Conservation (phyloP, 2,888 invertebrate species). For the Antheraea yamamai region DNA sequence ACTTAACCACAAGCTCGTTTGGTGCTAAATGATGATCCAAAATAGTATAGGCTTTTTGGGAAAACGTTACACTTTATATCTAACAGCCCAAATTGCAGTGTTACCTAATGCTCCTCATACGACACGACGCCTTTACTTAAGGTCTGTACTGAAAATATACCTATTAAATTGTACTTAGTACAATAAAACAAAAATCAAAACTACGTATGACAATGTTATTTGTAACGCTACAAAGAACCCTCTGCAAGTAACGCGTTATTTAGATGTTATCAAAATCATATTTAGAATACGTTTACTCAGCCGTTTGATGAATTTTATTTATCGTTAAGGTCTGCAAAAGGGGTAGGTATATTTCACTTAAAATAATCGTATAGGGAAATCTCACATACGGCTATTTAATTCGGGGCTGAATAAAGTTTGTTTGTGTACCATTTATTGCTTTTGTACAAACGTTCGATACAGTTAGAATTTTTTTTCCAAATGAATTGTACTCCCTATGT, state of each 20-base stretch:
- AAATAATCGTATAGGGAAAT: not conserved
- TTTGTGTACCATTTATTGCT: not conserved
- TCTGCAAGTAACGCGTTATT: not conserved
- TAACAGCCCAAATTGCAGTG: too few species aligned
- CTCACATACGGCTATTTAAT: not conserved
- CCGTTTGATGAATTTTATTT: slow-evolving; percentile 11
- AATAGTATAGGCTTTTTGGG: too few species aligned
- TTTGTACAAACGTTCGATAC: not conserved
- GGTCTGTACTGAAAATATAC: too few species aligned
- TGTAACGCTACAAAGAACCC: not conserved
- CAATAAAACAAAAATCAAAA: slow-evolving; percentile 1
- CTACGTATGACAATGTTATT: not conserved
- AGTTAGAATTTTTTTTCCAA: not conserved
- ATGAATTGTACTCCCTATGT: too few species aligned
- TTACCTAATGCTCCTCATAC: too few species aligned
- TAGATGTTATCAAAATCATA: slow-evolving; percentile 11
- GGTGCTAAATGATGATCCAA: too few species aligned
- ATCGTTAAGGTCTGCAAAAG: slow-evolving; percentile 3
- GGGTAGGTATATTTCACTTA: not conserved
- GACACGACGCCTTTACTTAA: too few species aligned
- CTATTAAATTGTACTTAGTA: too few species aligned
- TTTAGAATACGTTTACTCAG: slow-evolving; percentile 16
- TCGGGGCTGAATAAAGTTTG: not conserved
- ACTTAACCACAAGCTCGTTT: too few species aligned
- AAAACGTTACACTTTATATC: too few species aligned